Evolutionary conservation across 2,113 vertebrate species (phyloP), one percentile per base, ranked within the genome.

Genomic region (Heptranchias perlo): DNA sequence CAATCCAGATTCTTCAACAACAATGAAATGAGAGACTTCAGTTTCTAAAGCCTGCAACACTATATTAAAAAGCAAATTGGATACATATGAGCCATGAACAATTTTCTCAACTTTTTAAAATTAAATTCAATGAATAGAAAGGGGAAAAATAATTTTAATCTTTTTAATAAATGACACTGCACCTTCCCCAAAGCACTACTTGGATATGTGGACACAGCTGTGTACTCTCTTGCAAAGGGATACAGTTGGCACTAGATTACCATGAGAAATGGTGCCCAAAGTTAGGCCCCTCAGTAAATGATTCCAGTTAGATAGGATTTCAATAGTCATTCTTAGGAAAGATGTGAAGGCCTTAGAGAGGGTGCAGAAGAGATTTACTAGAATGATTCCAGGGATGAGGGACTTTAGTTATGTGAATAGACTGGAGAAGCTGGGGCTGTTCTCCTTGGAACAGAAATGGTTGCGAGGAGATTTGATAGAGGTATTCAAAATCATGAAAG

Each of bases 1-100:
- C 58, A 64, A 64, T 94, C 61, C 91, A 64, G 91, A 61, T 93
- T 61, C 58, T 62, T 93, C 28, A 93, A 94, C 91, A 94, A 58
- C 10, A 58, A 4, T 11, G 31, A 89, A 61, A 94, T 58, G 31
- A 35, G 54, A 35, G 28, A 54, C 47, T 91, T 35, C 25, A 31
- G 49, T 52, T 91, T 91, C 78, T 52, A 52, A 52, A 54, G 52
- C 11, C 31, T 91, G 87, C 35, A 28, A 86, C 82, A 21, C 0
- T 21, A 7, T 47, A 49, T 44, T 86, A 49, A 49, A 61, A 91
- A 91, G 28, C 4, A 35, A 44, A 61, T 62, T 94, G n/a, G 35
- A 39, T 39, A 23, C n/a, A 49, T 8, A 39, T 23, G 21, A 94
- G 31, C 52, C 58, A 93, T 35, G 52, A 64, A 21, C 58, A 93